phyloP scores from a whole-genome alignment of 2,113 vertebrate genomes.

The Orthonyx spaldingii region DNA sequence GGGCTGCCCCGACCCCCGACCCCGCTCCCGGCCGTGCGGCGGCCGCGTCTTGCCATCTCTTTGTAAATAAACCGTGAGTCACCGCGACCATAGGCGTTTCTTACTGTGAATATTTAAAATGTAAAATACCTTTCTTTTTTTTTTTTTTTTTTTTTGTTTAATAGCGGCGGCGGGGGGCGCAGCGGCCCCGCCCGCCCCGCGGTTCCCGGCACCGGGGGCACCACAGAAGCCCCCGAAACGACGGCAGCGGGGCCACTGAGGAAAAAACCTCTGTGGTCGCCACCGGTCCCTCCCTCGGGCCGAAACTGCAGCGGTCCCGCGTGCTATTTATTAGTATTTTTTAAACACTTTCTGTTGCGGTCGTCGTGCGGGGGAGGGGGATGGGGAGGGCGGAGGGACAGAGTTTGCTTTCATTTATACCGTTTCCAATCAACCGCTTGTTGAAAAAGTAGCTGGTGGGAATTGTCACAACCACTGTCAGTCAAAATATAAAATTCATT shows the following conservation, averaged over 20 bases:
- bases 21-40: neutral
- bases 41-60: conserved; percentile 63
- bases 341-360: neutral
- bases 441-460: conserved; percentile 67
- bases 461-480: conserved; percentile 59
- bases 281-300: neutral
- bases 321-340: conserved; percentile 74
- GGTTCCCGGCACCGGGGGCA: neutral
- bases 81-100: conserved; percentile 76
- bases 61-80: conserved; percentile 89
- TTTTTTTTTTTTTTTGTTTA: too few species aligned
- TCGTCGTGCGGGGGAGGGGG: neutral
- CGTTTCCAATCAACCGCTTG: conserved; percentile 51
- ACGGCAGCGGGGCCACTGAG: neutral
- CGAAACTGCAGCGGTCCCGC: conserved; percentile 46
- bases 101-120: conserved; percentile 90
- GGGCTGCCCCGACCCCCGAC: neutral
- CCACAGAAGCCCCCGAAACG: neutral
- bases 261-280: neutral
- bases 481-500: conserved; percentile 63
- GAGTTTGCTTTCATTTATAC: conserved; percentile 62
- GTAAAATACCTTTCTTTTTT: conserved; percentile 75
- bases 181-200: neutral
- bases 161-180: conserved; percentile 26
- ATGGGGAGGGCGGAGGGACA: neutral